Base-by-base conservation (phyloP, 1,140 invertebrate species). In the Musca vetustissima region DNA sequence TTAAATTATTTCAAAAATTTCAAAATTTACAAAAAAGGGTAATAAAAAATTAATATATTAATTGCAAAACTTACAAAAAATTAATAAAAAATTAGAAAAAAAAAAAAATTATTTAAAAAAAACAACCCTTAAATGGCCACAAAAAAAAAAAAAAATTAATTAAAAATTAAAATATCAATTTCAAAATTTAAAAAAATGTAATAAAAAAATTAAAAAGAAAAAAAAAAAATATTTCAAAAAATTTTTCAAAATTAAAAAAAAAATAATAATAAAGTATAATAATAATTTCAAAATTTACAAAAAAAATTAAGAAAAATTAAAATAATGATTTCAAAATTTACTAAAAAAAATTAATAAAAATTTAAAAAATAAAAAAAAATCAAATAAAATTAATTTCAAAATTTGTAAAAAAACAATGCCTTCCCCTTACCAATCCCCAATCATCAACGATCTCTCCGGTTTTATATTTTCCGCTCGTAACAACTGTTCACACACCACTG, bases 361-460 rank as follows among this genome's bases (percentile, higher is more conserved):
- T n/a, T n/a, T n/a, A n/a, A n/a, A n/a, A n/a, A n/a, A n/a, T n/a
- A n/a, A n/a, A n/a, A n/a, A n/a, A n/a, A n/a, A n/a, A n/a, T n/a
- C n/a, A n/a, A n/a, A n/a, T n/a, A n/a, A n/a, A n/a, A n/a, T n/a
- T n/a, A n/a, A n/a, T n/a, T n/a, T n/a, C n/a, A n/a, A n/a, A n/a
- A n/a, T n/a, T n/a, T n/a, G n/a, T n/a, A n/a, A n/a, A n/a, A n/a
- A n/a, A n/a, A n/a, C n/a, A n/a, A n/a, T n/a, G n/a, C n/a, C n/a
- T n/a, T n/a, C n/a, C n/a, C n/a, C 74, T 83, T 85, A 90, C 89
- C 89, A 91, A 84, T 99, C 96, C 4, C 96, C 97, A 78, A 98
- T 93, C 93, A 98, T 98, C 22, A 98, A 81, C 3, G 94, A 96
- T 65, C 92, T 87, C 22, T 87, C 83, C 0, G 92, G 89, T 75